A percentile compares a stretch with the other conserved stretches of the same genome.
These are phyloP conservation scores for Aldabrachelys gigantea DNA, from an alignment of 2,113 vertebrate species.

Conservation along the genomic window DNA sequence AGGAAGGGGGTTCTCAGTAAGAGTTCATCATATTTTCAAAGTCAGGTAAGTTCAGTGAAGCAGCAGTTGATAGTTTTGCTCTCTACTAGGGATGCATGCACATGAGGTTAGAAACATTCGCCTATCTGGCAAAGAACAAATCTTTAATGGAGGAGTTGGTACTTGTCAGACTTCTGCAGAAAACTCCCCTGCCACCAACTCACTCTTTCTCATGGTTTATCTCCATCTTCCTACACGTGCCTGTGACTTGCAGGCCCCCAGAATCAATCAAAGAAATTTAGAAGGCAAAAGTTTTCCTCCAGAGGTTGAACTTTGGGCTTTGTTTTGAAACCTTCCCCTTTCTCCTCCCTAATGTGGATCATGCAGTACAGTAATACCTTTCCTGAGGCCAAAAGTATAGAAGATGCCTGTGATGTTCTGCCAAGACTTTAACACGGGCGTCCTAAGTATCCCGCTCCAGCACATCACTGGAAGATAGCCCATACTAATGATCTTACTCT, in stretches of 20 bases:
- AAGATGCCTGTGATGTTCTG: conserved; percentile 50
- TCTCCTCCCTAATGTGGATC: conserved; percentile 45
- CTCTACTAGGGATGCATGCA: neutral
- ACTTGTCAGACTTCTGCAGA: conserved; percentile 2
- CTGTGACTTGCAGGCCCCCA: conserved; percentile 39
- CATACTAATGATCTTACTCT: conserved; percentile 21
- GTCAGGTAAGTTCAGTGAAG: conserved; percentile 5
- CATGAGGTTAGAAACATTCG: conserved; percentile 37
- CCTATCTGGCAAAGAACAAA: neutral
- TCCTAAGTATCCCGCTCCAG: conserved; percentile 40
- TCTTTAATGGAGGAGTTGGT: neutral
- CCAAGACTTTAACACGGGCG: conserved; percentile 52
- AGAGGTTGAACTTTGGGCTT: conserved; percentile 34
- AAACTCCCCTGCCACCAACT: conserved; percentile 26
- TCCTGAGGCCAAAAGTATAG: conserved; percentile 34
- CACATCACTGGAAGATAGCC: conserved; percentile 48
- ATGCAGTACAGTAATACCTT: conserved; percentile 41
- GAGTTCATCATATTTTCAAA: neutral
- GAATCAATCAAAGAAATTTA: neutral
- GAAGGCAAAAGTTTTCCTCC: neutral
- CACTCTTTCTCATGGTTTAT: neutral
- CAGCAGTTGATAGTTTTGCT: neutral
- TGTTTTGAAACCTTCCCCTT: conserved; percentile 55
- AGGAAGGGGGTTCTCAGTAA: neutral
- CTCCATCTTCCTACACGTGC: neutral